Conservation (phyloP, 2,888 invertebrate species). For the Labia minor region DNA sequence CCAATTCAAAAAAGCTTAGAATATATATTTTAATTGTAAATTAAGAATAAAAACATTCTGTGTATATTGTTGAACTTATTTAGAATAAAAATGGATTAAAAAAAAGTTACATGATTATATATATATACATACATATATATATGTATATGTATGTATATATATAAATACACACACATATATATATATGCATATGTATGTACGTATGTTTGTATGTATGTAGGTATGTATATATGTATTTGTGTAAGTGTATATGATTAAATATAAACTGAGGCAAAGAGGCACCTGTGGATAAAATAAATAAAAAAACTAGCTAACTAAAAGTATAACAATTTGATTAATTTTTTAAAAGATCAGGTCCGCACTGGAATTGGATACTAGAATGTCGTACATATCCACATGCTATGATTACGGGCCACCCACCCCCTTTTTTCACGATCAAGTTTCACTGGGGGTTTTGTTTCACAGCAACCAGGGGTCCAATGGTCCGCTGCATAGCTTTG, state of each 20-base stretch:
- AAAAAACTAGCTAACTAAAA: slow-evolving; percentile 6
- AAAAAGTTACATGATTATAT: slow-evolving; percentile 21
- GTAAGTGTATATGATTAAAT: neutral
- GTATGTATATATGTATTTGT: neutral
- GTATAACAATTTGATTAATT: neutral
- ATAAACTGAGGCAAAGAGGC: neutral
- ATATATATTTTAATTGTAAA: too few relatives aligned
- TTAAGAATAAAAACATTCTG: too few relatives aligned
- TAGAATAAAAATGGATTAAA: slow-evolving; percentile 20
- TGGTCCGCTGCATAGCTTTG: slow-evolving; percentile 13
- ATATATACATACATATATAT: slow-evolving; percentile 20
- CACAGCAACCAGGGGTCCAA: slow-evolving; percentile 1
- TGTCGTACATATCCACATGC: neutral
- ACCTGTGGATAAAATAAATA: slow-evolving; percentile 4
- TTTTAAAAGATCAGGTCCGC: neutral
- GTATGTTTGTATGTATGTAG: too few relatives aligned
- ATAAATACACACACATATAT: slow-evolving; percentile 15
- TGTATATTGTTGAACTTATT: too few relatives aligned
- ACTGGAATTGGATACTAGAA: neutral
- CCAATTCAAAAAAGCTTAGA: too few relatives aligned
- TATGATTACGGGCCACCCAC: neutral
- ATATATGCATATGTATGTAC: slow-evolving; percentile 17
- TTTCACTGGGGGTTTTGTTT: neutral
- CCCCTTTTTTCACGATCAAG: neutral
- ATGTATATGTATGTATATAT: slow-evolving; percentile 18